phyloP scores from a whole-genome alignment of 2,888 invertebrate species.

The Mythimna ferrago region DNA sequence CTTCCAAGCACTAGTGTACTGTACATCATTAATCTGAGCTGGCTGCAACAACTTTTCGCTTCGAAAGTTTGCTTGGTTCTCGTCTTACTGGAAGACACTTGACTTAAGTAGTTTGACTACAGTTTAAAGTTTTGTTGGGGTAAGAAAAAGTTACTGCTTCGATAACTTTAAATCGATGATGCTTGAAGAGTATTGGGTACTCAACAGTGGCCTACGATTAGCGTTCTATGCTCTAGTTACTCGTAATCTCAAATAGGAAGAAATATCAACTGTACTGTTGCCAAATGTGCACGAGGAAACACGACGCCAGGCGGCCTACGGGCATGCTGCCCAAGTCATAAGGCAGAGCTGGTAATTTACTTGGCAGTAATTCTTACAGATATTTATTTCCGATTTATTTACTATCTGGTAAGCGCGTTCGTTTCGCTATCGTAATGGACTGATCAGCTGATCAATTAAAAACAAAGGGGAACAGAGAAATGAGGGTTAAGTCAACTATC shows the following conservation, averaged over 20 bases:
- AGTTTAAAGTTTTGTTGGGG: slow-evolving; percentile 29
- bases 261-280: slow-evolving; percentile 74
- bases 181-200: not conserved
- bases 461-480: too few relatives aligned
- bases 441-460: slow-evolving; percentile 42
- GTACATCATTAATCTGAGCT: slow-evolving; percentile 71
- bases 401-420: slow-evolving; percentile 63
- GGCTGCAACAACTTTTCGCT: slow-evolving; percentile 63
- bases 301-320: slow-evolving; percentile 65
- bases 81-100: slow-evolving; percentile 45
- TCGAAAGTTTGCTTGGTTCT: slow-evolving; percentile 54
- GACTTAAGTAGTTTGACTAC: slow-evolving; percentile 45
- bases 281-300: slow-evolving; percentile 67
- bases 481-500: too few relatives aligned
- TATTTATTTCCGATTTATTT: slow-evolving; percentile 66
- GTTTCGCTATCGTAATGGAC: slow-evolving; percentile 63
- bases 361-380: slow-evolving; percentile 46
- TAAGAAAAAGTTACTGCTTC: slow-evolving; percentile 18
- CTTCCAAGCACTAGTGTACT: slow-evolving; percentile 61
- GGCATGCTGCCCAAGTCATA: slow-evolving; percentile 71
- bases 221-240: slow-evolving; percentile 67
- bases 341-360: slow-evolving; percentile 48
- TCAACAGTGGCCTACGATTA: slow-evolving; percentile 71
- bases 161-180: slow-evolving; percentile 23
- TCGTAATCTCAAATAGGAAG: slow-evolving; percentile 65